Conservation (phyloP, 2,797 vertebrate species). For the Scyliorhinus canicula region DNA sequence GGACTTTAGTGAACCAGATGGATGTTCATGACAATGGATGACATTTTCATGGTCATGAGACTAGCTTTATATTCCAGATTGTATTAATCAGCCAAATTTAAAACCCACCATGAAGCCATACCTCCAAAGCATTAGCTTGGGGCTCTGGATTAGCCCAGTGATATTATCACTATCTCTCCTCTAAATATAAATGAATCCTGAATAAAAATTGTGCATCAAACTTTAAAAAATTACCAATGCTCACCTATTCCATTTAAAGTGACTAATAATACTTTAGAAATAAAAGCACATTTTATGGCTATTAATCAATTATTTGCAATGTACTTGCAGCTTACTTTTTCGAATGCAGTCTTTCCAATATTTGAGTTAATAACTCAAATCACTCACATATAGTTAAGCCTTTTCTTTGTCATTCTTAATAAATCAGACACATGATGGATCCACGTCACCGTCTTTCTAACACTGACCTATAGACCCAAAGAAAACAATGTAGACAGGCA, state of each 20-base stretch:
- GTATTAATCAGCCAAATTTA: too few relatives aligned
- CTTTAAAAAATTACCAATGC: background rate
- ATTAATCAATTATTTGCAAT: background rate
- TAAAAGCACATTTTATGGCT: background rate
- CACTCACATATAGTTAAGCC: background rate
- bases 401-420: background rate
- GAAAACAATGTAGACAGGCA: background rate
- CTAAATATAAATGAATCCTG: background rate
- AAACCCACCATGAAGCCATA: too few relatives aligned
- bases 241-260: background rate
- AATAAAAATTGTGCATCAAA: background rate
- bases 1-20: too few relatives aligned
- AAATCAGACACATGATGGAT: too few relatives aligned
- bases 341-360: background rate
- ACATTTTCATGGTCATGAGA: too few relatives aligned
- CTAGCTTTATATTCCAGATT: too few relatives aligned
- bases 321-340: background rate
- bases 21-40: too few relatives aligned
- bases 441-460: background rate
- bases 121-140: too few relatives aligned
- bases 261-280: background rate
- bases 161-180: too few relatives aligned
- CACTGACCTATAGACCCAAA: background rate
- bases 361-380: background rate
- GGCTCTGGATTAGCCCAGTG: too few relatives aligned